Evolutionary conservation across 2,888 invertebrate species (phyloP), one percentile per base, ranked within the genome.

Genomic region (Eurois occulta): DNA sequence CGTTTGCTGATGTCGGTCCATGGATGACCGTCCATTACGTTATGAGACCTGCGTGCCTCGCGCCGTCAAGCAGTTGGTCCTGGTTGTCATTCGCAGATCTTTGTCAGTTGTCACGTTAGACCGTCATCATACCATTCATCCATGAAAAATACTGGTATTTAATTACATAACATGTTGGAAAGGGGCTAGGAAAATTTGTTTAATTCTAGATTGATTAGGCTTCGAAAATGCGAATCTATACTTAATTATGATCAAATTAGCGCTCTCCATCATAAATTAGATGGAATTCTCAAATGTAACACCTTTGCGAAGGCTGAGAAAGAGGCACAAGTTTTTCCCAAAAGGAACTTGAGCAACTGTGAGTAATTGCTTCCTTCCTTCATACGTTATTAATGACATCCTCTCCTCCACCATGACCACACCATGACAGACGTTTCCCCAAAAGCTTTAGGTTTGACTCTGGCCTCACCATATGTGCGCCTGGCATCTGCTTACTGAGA

Each of bases 331-430:
- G 32, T 55, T 75, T 67, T 62, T 38, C n/a, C 18, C 8, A 32
- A 55, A 46, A 55, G 32, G n/a, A 68, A 68, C 82, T 64, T 55
- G 16, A 64, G 21, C 67, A 55, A 18, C 46, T 68, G 75, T 80
- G 68, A 76, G 55, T 75, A 68, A 80, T 68, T 3, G n/a, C 76
- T 80, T 78, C 81, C 78, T 81, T 78, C 32, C 81, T 81, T 66
- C 16, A 65, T 41, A n/a, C n/a, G 64, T 35, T 18, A 73, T 58
- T 80, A 73, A 78, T 41, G 74, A 80, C 78, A 80, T 78, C 78
- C 75, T 78, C 78, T 76, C 64, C 38, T 72, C 65, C 41, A 10
- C 65, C 41, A 65, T 41, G 65, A 41, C 18, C 65, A 65, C 18
- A 65, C 65, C 16, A 43, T 55, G 35, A 43, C 21, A 62, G 16